These are phyloP conservation scores for Trissoscelio sp. DNA, from an alignment of 2,888 invertebrate genomes.

Conservation along the genomic window DNA sequence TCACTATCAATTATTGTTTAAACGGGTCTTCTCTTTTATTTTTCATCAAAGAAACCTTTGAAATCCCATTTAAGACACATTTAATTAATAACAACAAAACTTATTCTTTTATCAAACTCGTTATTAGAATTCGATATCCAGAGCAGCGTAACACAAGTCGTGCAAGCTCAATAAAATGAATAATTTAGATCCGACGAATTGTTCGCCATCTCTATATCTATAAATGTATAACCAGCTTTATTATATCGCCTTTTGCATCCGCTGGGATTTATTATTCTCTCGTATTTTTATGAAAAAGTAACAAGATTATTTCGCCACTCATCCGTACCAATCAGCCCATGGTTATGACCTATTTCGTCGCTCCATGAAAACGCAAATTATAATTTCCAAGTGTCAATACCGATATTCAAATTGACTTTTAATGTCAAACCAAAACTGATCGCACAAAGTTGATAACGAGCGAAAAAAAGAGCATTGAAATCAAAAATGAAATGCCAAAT, in stretches of 20 bases:
- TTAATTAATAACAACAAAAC: neutral
- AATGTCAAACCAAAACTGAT: neutral
- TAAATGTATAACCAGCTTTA: neutral
- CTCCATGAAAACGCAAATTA: constrained; percentile 1
- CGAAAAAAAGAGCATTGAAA: neutral
- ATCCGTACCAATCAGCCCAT: constrained; percentile 34
- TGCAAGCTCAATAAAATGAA: constrained; percentile 15
- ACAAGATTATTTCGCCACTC: constrained; percentile 21
- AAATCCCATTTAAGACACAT: no score
- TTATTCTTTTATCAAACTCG: neutral
- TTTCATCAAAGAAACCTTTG: no score
- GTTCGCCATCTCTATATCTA: neutral
- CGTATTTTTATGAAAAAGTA: constrained; percentile 1
- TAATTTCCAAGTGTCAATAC: constrained; percentile 1
- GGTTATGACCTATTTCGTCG: constrained; percentile 25
- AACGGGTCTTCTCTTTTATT: no score
- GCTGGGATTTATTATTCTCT: constrained; percentile 5
- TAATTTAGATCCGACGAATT: neutral
- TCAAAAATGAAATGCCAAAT: no score
- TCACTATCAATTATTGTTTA: no score
- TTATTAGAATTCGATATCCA: neutral
- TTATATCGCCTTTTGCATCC: neutral
- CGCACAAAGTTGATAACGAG: no score
- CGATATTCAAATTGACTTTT: constrained; percentile 10
- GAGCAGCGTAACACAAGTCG: neutral